Evolutionary conservation across 1,140 invertebrate genomes (phyloP).

Genomic region (Maniola jurtina): DNA sequence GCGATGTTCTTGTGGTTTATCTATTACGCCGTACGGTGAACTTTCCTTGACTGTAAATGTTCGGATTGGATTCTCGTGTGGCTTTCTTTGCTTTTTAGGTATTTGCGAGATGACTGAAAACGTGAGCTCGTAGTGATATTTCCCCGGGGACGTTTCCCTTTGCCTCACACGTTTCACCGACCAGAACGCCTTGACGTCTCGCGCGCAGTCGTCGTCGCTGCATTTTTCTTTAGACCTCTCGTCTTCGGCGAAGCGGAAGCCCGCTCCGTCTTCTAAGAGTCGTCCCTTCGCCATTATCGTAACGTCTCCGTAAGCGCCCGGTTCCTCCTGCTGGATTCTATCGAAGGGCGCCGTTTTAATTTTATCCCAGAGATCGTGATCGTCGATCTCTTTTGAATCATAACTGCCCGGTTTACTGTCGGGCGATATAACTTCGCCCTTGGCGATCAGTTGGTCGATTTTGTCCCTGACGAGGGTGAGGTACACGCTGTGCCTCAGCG

Average conservation of each 20-base stretch:
- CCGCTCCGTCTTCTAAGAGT: conserved; percentile 73
- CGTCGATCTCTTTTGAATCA: conserved; percentile 58
- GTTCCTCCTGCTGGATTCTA: conserved; percentile 60
- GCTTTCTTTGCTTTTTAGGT: conserved; percentile 55
- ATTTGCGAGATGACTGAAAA: conserved; percentile 81
- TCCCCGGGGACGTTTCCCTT: conserved; percentile 70
- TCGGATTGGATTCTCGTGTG: conserved; percentile 67
- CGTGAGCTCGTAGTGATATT: conserved; percentile 81
- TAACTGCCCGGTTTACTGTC: conserved; percentile 45
- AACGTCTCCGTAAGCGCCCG: conserved; percentile 80
- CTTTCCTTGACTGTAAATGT: conserved; percentile 72
- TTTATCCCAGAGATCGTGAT: conserved; percentile 76
- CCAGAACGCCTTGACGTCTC: conserved; percentile 80
- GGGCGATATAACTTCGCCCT: conserved; percentile 56
- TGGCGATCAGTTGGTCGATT: conserved; percentile 69
- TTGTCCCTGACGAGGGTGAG: conserved; percentile 78
- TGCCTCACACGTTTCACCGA: conserved; percentile 82
- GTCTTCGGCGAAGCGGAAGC: conserved; percentile 80
- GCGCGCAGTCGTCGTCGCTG: conserved; percentile 53
- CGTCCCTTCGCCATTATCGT: conserved; percentile 81
- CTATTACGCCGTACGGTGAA: conserved; percentile 38
- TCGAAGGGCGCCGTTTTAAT: conserved; percentile 79
- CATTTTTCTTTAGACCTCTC: conserved; percentile 73
- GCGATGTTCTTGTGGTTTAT: conserved; percentile 38
- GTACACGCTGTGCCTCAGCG: conserved; percentile 80